Percentiles rank a stretch among this genome's conserved stretches.
phyloP scores from a whole-genome alignment of 2,888 invertebrate species.

The Phyllotreta striolata region DNA sequence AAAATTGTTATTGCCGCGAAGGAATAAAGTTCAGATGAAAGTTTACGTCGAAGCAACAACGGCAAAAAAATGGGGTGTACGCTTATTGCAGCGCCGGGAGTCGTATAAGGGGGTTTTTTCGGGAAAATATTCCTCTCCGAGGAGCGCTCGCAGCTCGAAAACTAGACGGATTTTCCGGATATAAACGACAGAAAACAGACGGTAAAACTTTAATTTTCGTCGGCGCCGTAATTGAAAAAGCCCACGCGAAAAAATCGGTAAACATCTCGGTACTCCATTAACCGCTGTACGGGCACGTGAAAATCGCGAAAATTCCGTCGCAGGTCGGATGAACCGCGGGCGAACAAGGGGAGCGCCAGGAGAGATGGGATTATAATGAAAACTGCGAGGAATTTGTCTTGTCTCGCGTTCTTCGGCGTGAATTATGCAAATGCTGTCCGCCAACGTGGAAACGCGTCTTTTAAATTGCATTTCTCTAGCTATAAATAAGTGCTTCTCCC shows the following conservation, averaged over 20 bases:
- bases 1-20: conserved; percentile 50
- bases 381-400: conserved; percentile 59
- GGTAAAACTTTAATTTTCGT: too few relatives aligned
- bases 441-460: conserved; percentile 57
- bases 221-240: too few relatives aligned
- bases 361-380: conserved; percentile 58
- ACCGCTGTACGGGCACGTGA: conserved; percentile 54
- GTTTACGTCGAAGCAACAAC: conserved; percentile 20
- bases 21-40: conserved; percentile 36
- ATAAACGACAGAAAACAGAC: not conserved
- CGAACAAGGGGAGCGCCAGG: conserved; percentile 48
- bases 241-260: conserved; percentile 45
- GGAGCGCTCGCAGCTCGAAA: conserved; percentile 15
- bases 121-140: conserved; percentile 15
- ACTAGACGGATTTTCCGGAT: conserved; percentile 1
- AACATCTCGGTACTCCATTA: conserved; percentile 56
- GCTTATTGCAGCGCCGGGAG: conserved; percentile 29
- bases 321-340: conserved; percentile 3
- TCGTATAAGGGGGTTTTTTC: conserved; percentile 16
- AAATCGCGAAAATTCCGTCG: conserved; percentile 39
- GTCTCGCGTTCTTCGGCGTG: conserved; percentile 53
- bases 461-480: conserved; percentile 58
- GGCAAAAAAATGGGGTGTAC: conserved; percentile 18
- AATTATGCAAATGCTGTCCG: conserved; percentile 59
- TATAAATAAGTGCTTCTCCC: conserved; percentile 54